These are phyloP conservation scores for Archips xylosteana DNA, from an alignment of 2,888 invertebrate genomes.

Conservation along the genomic window DNA sequence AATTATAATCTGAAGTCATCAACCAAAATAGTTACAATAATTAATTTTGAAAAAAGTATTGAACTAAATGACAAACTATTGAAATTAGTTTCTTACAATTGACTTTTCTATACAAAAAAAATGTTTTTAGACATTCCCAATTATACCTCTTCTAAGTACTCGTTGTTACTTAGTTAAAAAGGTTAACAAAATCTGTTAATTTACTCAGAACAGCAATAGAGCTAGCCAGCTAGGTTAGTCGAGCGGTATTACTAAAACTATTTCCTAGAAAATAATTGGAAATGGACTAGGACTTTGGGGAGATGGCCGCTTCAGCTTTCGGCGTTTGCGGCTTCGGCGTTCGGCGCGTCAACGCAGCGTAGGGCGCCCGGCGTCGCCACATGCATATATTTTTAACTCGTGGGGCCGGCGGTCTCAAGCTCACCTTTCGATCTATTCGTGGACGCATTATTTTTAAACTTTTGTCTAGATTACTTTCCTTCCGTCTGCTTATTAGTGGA, in stretches of 20 bases:
- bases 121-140: too few relatives aligned
- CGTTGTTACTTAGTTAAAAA: too few relatives aligned
- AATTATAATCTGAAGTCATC: too few relatives aligned
- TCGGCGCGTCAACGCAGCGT: conserved; percentile 40
- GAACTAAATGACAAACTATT: too few relatives aligned
- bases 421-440: conserved; percentile 84
- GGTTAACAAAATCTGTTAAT: background rate
- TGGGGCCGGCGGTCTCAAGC: conserved; percentile 80
- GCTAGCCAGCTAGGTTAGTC: conserved; percentile 3
- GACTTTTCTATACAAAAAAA: too few relatives aligned
- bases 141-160: too few relatives aligned
- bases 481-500: conserved; percentile 83
- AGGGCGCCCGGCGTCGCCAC: conserved; percentile 60
- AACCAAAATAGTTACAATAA: too few relatives aligned
- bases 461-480: conserved; percentile 85
- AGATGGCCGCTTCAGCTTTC: background rate
- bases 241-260: background rate
- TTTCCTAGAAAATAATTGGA: background rate
- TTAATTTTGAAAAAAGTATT: too few relatives aligned
- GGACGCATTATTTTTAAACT: conserved; percentile 79
- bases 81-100: too few relatives aligned
- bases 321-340: background rate
- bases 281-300: background rate
- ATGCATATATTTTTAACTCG: conserved; percentile 73
- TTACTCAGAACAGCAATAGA: background rate